Conservation (phyloP, 2,113 vertebrate species). For the Gnathonemus longibarbis region DNA sequence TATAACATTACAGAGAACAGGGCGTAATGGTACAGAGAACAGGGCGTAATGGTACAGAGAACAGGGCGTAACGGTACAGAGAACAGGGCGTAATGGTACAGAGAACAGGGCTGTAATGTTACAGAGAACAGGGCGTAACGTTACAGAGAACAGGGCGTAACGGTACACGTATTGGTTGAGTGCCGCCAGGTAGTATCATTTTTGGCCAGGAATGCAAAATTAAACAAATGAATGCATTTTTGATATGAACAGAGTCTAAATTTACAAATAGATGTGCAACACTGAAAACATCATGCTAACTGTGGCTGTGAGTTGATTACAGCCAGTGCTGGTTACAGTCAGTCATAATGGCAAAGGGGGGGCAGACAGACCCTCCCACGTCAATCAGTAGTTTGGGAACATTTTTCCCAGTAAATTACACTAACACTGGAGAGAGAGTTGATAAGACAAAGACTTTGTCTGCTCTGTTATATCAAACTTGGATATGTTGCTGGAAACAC, state of each 20-base stretch:
- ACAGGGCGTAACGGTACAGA: too few species aligned
- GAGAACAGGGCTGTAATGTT: too few species aligned
- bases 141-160: neutral
- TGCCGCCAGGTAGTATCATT: neutral
- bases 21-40: too few species aligned
- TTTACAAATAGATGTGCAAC: neutral
- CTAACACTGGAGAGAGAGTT: neutral
- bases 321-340: neutral
- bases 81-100: too few species aligned
- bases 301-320: neutral
- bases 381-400: neutral
- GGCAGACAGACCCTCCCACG: neutral
- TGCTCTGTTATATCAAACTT: neutral
- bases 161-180: neutral
- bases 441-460: neutral
- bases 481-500: neutral
- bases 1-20: too few species aligned
- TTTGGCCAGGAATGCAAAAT: neutral
- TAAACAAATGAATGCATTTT: neutral
- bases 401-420: neutral
- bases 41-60: too few species aligned
- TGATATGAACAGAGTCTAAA: neutral
- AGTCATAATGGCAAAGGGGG: neutral
- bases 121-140: too few species aligned
- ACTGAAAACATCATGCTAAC: neutral